Conservation (phyloP, 1,140 invertebrate species). For the Neuroterus valhalla region DNA sequence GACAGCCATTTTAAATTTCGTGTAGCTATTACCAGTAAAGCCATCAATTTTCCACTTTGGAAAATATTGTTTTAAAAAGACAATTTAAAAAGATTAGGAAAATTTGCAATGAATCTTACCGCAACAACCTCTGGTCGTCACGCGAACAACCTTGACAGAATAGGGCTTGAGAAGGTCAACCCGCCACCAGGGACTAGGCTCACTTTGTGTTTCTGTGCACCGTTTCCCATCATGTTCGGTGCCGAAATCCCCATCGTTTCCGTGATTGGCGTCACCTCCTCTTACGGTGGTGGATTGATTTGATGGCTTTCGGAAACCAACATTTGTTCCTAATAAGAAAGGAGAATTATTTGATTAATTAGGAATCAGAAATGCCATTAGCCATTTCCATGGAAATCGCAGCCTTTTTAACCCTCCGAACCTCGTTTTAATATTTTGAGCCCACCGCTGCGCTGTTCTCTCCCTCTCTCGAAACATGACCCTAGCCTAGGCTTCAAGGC, state of each 20-base stretch:
- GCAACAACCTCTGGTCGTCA: constrained; percentile 90
- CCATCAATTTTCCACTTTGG: too few relatives aligned
- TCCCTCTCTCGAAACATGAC: too few relatives aligned
- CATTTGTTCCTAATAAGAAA: constrained; percentile 82
- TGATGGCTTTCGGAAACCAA: constrained; percentile 89
- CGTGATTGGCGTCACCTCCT: constrained; percentile 86
- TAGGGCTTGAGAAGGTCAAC: constrained; percentile 90
- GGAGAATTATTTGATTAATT: not conserved
- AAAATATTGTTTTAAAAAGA: too few relatives aligned
- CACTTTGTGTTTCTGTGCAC: constrained; percentile 91
- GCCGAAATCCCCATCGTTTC: constrained; percentile 88
- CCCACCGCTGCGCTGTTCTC: too few relatives aligned
- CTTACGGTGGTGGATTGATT: constrained; percentile 92
- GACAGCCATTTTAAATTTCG: constrained; percentile 33
- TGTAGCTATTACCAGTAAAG: too few relatives aligned
- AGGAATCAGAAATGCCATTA: too few relatives aligned
- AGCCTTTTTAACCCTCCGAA: too few relatives aligned
- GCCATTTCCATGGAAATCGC: too few relatives aligned
- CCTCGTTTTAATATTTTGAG: too few relatives aligned
- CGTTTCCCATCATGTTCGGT: constrained; percentile 90
- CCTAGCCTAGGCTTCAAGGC: too few relatives aligned
- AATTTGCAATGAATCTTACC: constrained; percentile 76
- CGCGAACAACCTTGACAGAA: constrained; percentile 87
- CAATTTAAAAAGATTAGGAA: constrained; percentile 19
- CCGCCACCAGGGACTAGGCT: constrained; percentile 93